Evolutionary conservation across 2,797 vertebrate species (phyloP).

Genomic region (Neosalanx taihuensis): DNA sequence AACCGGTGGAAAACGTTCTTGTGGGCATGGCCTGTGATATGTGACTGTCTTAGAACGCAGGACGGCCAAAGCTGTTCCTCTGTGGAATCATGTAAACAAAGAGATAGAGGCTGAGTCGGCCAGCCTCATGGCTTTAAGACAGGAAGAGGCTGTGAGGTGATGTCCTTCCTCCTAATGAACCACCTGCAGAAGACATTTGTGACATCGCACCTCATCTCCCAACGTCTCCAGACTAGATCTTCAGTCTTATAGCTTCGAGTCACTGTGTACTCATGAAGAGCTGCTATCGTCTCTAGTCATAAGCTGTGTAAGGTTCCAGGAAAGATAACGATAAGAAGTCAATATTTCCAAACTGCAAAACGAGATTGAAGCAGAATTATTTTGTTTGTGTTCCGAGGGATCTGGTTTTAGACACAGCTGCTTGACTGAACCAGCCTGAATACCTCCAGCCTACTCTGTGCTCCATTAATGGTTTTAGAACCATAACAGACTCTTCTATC

Average conservation of each 20-base stretch:
- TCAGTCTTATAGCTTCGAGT: too few relatives aligned
- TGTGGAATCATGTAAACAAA: not conserved
- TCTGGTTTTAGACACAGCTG: not conserved
- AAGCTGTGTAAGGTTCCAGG: not conserved
- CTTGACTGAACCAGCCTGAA: not conserved
- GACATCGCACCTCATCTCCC: too few relatives aligned
- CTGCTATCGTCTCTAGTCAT: not conserved
- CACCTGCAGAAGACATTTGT: slow-evolving; percentile 3
- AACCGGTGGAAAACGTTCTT: too few relatives aligned
- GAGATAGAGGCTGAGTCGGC: not conserved
- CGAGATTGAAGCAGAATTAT: not conserved
- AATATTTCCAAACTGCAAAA: not conserved
- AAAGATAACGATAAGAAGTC: not conserved
- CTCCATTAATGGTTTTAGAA: not conserved
- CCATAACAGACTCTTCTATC: not conserved
- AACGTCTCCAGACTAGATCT: too few relatives aligned
- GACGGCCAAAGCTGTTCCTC: not conserved
- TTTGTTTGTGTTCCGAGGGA: not conserved
- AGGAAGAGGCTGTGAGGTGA: not conserved
- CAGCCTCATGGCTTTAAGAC: not conserved
- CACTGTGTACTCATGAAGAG: too few relatives aligned
- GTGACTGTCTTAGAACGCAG: too few relatives aligned
- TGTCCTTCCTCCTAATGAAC: not conserved
- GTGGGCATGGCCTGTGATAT: not conserved
- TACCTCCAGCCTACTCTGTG: not conserved